A percentile compares a stretch with the other conserved stretches of the same genome.
These are phyloP conservation scores for Deilephila porcellus DNA, from an alignment of 2,888 invertebrate genomes.

Conservation along the genomic window DNA sequence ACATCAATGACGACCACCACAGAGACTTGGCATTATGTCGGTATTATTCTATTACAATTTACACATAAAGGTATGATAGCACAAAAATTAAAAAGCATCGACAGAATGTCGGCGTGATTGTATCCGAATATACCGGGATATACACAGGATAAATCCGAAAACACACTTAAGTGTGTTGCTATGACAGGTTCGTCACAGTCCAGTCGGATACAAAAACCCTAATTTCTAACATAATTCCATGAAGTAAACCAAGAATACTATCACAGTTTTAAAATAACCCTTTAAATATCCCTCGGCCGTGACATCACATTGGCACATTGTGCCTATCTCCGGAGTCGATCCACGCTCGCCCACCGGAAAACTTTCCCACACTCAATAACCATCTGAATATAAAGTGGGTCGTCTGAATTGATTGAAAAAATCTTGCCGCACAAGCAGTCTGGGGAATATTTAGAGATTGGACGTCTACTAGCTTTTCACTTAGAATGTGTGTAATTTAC, in stretches of 20 bases:
- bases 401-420: constrained; percentile 69
- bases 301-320: constrained; percentile 21
- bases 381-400: constrained; percentile 71
- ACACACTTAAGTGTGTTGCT: too few relatives aligned
- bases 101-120: too few relatives aligned
- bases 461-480: not conserved
- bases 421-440: constrained; percentile 16
- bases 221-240: not conserved
- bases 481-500: not conserved
- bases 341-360: constrained; percentile 46
- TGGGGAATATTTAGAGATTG: not conserved
- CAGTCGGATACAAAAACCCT: too few relatives aligned
- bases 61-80: too few relatives aligned
- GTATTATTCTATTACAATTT: too few relatives aligned
- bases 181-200: too few relatives aligned
- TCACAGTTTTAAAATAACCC: not conserved
- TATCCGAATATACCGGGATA: too few relatives aligned
- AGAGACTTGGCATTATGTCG: too few relatives aligned
- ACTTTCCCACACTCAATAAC: constrained; percentile 66
- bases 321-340: constrained; percentile 50
- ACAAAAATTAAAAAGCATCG: too few relatives aligned
- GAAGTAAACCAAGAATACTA: not conserved
- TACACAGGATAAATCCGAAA: too few relatives aligned
- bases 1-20: too few relatives aligned
- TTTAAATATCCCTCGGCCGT: not conserved